Conservation (phyloP, 2,888 invertebrate genomes). For the Ectobius pallidus region DNA sequence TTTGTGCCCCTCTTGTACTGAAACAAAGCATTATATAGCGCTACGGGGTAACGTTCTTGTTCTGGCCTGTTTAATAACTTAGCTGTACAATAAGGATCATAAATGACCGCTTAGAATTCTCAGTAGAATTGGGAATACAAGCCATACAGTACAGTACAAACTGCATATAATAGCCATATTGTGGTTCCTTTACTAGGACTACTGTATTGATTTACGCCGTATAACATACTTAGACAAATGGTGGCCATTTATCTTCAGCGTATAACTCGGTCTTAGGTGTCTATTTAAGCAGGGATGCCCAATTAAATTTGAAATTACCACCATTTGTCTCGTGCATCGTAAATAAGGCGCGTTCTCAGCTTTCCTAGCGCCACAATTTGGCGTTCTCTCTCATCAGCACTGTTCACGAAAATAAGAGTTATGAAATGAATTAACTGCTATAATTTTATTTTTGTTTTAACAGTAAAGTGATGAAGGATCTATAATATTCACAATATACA, state of each 20-base stretch:
- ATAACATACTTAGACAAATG: constrained; percentile 11
- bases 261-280: not conserved
- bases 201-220: not conserved
- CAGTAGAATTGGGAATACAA: not conserved
- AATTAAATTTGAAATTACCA: not conserved
- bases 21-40: no score
- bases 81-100: not conserved
- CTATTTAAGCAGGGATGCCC: constrained; percentile 6
- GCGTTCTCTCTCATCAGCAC: not conserved
- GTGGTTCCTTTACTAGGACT: not conserved
- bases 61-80: not conserved
- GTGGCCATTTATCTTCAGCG: not conserved
- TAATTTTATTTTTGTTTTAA: not conserved
- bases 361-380: not conserved
- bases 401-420: no score
- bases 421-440: no score
- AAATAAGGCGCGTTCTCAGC: not conserved
- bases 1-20: no score
- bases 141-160: not conserved
- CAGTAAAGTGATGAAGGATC: not conserved
- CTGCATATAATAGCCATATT: not conserved
- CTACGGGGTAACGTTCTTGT: not conserved
- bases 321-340: not conserved
- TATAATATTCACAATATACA: not conserved
- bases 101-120: constrained; percentile 6